Evolutionary conservation across 2,888 invertebrate species (phyloP).

Genomic region (Diogma glabrata): DNA sequence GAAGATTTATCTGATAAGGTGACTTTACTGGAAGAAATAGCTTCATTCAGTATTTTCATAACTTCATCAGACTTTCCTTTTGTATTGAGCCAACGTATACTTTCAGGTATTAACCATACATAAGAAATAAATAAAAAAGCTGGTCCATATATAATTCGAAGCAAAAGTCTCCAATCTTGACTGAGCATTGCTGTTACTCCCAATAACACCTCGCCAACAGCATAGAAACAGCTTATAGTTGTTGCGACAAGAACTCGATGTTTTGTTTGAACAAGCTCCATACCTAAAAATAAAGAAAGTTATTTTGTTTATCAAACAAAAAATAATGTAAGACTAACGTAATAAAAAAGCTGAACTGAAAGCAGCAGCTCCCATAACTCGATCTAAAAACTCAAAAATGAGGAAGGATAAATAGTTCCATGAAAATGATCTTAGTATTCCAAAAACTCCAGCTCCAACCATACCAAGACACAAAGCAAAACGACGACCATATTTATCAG

Average conservation of each 20-base stretch:
- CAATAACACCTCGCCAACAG: background rate
- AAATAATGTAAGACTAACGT: constrained; percentile 22
- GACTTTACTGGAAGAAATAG: constrained; percentile 42
- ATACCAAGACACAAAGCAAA: constrained; percentile 19
- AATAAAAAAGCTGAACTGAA: background rate
- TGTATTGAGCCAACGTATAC: constrained; percentile 50
- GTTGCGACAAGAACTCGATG: background rate
- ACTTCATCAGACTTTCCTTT: constrained; percentile 43
- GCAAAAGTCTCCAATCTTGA: background rate
- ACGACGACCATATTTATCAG: constrained; percentile 32
- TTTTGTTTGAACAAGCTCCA: background rate
- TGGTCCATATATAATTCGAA: background rate
- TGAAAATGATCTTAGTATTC: constrained; percentile 2
- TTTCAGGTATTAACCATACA: constrained; percentile 58
- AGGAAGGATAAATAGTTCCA: background rate
- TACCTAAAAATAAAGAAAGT: constrained; percentile 24
- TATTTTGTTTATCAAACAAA: constrained; percentile 27
- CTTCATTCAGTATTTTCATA: constrained; percentile 44
- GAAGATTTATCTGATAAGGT: constrained; percentile 21
- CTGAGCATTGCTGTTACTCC: background rate
- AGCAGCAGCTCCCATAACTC: background rate
- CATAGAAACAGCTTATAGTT: background rate
- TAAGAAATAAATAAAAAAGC: constrained; percentile 30
- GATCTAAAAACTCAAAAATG: background rate
- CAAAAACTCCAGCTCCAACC: background rate